phyloP scores from a whole-genome alignment of 2,797 vertebrate genomes.

The Anas bahamensis region DNA sequence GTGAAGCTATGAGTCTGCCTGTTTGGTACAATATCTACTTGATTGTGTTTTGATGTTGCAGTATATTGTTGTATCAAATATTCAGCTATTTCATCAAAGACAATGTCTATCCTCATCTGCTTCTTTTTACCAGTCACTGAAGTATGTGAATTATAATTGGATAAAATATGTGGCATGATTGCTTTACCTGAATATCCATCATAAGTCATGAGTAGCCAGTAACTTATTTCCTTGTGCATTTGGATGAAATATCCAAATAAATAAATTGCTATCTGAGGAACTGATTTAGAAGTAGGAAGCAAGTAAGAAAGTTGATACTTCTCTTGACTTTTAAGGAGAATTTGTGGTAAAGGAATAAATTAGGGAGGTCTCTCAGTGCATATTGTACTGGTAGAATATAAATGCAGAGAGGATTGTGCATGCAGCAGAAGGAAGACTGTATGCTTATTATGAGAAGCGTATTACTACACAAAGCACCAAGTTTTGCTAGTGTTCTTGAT shows the following conservation, averaged over 20 bases:
- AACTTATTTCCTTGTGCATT: background rate
- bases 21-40: background rate
- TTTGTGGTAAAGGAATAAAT: background rate
- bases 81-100: background rate
- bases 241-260: conserved; percentile 17
- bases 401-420: background rate
- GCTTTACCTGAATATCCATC: background rate
- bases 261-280: background rate
- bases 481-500: background rate
- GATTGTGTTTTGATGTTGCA: background rate
- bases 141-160: conserved; percentile 9
- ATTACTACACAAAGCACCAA: background rate
- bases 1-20: background rate
- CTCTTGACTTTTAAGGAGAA: background rate
- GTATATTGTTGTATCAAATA: background rate
- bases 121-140: background rate
- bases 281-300: background rate
- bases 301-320: background rate
- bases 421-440: background rate
- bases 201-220: background rate
- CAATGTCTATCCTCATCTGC: background rate
- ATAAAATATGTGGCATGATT: background rate
- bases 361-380: background rate
- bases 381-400: background rate
- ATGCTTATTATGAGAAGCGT: background rate